Evolutionary conservation across 2,888 invertebrate genomes (phyloP).

Genomic region (Sinohyriopsis cumingii): DNA sequence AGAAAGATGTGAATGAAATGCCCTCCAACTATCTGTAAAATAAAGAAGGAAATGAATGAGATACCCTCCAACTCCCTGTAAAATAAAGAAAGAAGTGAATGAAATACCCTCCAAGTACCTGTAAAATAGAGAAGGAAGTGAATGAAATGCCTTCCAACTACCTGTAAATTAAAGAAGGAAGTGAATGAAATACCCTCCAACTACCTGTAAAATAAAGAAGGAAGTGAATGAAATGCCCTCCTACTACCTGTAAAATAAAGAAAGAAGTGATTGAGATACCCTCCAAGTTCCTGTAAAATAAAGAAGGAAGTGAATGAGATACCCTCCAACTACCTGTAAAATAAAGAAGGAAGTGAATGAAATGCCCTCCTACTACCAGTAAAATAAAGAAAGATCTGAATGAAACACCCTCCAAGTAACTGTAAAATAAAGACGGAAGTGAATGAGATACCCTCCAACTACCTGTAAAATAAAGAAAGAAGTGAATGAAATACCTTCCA

Average conservation of each 20-base stretch:
- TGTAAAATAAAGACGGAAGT: too few relatives aligned
- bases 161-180: too few relatives aligned
- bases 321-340: too few relatives aligned
- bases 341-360: slow-evolving; percentile 82
- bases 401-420: too few relatives aligned
- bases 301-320: slow-evolving; percentile 43
- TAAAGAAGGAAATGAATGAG: slow-evolving; percentile 43
- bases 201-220: slow-evolving; percentile 48
- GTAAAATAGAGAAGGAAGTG: slow-evolving; percentile 43
- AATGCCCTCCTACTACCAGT: slow-evolving; percentile 27
- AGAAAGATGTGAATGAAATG: slow-evolving; percentile 80
- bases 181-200: slow-evolving; percentile 74
- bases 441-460: slow-evolving; percentile 72
- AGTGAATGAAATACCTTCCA: too few relatives aligned
- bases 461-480: slow-evolving; percentile 47
- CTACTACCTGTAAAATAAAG: too few relatives aligned
- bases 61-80: too few relatives aligned
- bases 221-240: too few relatives aligned
- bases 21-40: slow-evolving; percentile 17
- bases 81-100: slow-evolving; percentile 84
- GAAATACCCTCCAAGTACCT: slow-evolving; percentile 31
- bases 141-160: too few relatives aligned
- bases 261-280: slow-evolving; percentile 79
- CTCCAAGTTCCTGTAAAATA: slow-evolving; percentile 18
- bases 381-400: slow-evolving; percentile 43